Evolutionary conservation across 2,113 vertebrate species (phyloP).

Genomic region (Tylochromis polylepis): DNA sequence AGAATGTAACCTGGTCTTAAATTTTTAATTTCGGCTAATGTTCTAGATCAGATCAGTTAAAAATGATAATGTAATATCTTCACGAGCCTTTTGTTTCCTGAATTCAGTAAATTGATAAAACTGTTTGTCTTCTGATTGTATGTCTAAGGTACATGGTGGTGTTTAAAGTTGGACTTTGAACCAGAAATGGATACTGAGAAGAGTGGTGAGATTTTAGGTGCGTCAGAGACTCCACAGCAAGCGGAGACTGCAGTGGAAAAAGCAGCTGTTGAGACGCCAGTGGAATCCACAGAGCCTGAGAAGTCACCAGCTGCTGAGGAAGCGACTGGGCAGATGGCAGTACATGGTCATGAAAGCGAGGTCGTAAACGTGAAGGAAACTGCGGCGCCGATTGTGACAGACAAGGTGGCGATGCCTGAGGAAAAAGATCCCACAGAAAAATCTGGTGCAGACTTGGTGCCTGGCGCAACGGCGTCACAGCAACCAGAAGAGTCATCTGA

Average conservation of each 20-base stretch:
- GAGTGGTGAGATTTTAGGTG: conserved; percentile 49
- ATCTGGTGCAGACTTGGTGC: not conserved
- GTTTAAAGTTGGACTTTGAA: conserved; percentile 11
- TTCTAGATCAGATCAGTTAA: fast-evolving
- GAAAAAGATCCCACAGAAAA: not conserved
- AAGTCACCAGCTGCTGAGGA: conserved; percentile 37
- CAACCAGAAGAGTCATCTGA: conserved; percentile 34
- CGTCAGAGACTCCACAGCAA: conserved; percentile 32
- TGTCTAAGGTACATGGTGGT: conserved; percentile 49
- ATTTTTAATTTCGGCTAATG: not conserved
- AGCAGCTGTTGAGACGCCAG: conserved; percentile 15
- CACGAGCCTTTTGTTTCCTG: not conserved
- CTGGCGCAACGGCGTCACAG: not conserved
- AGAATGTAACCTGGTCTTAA: not conserved
- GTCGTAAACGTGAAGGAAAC: not conserved
- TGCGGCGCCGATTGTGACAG: conserved; percentile 6
- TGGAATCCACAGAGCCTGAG: conserved; percentile 36
- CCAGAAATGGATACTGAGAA: conserved; percentile 66
- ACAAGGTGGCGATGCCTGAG: not conserved
- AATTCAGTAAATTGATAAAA: not conserved
- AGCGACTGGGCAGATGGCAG: conserved; percentile 10
- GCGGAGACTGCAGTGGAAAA: conserved; percentile 43
- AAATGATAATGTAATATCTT: not conserved
- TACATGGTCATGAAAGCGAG: conserved; percentile 18
- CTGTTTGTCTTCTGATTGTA: not conserved